Evolutionary conservation across 2,113 vertebrate genomes (phyloP), one percentile per base, ranked within the genome.

Genomic region (Urocolius indicus): DNA sequence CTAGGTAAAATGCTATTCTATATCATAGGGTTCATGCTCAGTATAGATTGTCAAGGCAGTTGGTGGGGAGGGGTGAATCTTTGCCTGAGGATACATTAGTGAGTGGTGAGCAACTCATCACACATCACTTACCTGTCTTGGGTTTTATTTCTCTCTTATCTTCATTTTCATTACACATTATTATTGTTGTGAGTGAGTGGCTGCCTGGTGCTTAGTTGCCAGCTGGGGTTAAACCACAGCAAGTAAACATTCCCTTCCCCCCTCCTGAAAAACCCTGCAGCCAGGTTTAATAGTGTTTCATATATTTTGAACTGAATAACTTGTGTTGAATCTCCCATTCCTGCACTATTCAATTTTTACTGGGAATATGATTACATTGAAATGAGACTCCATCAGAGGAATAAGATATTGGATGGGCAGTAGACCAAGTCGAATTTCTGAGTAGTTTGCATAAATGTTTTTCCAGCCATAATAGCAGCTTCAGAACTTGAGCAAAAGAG

Each of bases 331-430:
- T 94, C 81, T 94, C 67, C 86, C 49, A 36, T 91, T 89, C 92
- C 88, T 74, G 82, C 58, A 30, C 71, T 81, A 52, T 68, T 91
- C 79, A 90, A 36, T 96, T 95, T 94, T 95, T 92, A 32, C 84
- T 95, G 72, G 93, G 87, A 96, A 94, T 95, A 84, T 95, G 95
- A 96, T 94, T 97, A 90, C 95, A 84, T n/a, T 86, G 94, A 97
- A 95, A 97, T 92, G 96, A 93, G 87, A 77, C 85, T 96, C 83
- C 90, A 89, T 93, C 29, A 67, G 74, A 96, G 92, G 90, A 95
- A 90, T 92, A 90, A 96, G 94, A 92, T 96, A 93, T 79, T 93
- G 93, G 87, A 91, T 84, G 74, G 89, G 94, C 84, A 96, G 87
- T 45, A 87, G 91, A 98, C 89, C 95, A 97, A 87, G 80, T 75